A percentile compares a stretch with the other conserved stretches of the same genome.
phyloP scores from a whole-genome alignment of 2,888 invertebrate species.

The Mellilla xanthometata region DNA sequence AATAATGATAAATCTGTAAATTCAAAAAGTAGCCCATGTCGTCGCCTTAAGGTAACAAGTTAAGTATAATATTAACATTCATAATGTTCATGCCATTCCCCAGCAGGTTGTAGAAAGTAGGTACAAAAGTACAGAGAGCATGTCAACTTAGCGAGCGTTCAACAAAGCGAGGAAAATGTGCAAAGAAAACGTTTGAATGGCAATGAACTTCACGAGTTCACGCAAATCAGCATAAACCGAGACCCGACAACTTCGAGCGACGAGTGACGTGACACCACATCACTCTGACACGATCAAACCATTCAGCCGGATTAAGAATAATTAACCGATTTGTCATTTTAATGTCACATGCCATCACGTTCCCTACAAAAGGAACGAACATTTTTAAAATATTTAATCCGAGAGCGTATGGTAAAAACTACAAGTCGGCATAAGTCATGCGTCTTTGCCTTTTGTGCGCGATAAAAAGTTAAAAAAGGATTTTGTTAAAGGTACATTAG shows the following conservation, averaged over 20 bases:
- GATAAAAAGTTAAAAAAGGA: slow-evolving; percentile 66
- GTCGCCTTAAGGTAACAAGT: too few relatives aligned
- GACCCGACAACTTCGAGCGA: slow-evolving; percentile 35
- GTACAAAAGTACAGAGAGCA: slow-evolving; percentile 4
- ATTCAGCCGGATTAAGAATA: slow-evolving; percentile 77
- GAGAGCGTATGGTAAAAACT: slow-evolving; percentile 76
- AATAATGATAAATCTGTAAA: too few relatives aligned
- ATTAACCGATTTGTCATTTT: slow-evolving; percentile 82
- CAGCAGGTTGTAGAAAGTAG: background rate
- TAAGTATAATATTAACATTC: too few relatives aligned
- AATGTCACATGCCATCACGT: slow-evolving; percentile 82
- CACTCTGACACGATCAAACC: slow-evolving; percentile 65
- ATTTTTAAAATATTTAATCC: slow-evolving; percentile 76
- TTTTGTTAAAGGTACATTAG: slow-evolving; percentile 71
- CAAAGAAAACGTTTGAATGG: slow-evolving; percentile 31
- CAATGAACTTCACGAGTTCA: slow-evolving; percentile 51
- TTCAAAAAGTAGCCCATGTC: too few relatives aligned
- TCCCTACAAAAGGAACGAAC: slow-evolving; percentile 61
- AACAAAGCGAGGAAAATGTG: slow-evolving; percentile 20
- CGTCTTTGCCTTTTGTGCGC: slow-evolving; percentile 72
- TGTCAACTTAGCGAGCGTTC: slow-evolving; percentile 2
- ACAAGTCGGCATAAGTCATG: slow-evolving; percentile 77
- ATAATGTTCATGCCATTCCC: too few relatives aligned
- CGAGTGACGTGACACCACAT: slow-evolving; percentile 53
- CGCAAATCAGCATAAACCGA: slow-evolving; percentile 28